Base-by-base conservation (phyloP, 2,888 invertebrate species). In the Aethes cnicana region DNA sequence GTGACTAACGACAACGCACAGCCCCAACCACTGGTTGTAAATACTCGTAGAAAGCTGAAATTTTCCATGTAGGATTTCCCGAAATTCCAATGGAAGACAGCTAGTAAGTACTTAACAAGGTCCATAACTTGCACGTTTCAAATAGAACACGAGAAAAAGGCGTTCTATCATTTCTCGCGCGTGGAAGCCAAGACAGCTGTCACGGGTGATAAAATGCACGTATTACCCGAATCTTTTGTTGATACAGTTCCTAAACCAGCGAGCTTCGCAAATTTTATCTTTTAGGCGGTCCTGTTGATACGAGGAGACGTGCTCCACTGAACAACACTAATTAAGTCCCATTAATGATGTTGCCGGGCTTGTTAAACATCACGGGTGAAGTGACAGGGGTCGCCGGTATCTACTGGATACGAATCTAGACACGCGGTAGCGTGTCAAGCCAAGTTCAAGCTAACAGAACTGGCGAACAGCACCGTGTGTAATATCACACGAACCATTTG, bases 271-370 rank as follows among this genome's bases (percentile, higher is more conserved):
- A 11, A 11, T 11, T 3, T 36, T 8, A 20, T 3, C 20, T 9
- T 36, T 7, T 11, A 18, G 20, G 5, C 32, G n/a, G 20, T 16
- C 11, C 20, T 6, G 18, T 20, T 36, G 20, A 36, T 36, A 7
- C 11, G 20, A 20, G 12, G 20, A 18, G 35, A 16, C 35, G 35
- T 16, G 35, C 35, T 20, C 12, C 18, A 6, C 35, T 36, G 35
- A 36, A 36, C 35, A 20, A 36, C 35, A 20, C 35, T 36, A 36
- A 36, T 36, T 36, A 36, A 36, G 35, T 36, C 35, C 11, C 11
- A 36, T 36, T 36, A 36, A 20, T 18, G 18, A 20, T 36, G 35
- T 20, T 36, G 20, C 11, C 18, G 5, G 18, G 35, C 35, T 36
- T 36, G 35, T 11, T 20, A 11, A 20, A 20, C 20, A 20, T 20